Evolutionary conservation across 2,113 vertebrate genomes (phyloP).

Genomic region (Protobothrops flavoviridis): DNA sequence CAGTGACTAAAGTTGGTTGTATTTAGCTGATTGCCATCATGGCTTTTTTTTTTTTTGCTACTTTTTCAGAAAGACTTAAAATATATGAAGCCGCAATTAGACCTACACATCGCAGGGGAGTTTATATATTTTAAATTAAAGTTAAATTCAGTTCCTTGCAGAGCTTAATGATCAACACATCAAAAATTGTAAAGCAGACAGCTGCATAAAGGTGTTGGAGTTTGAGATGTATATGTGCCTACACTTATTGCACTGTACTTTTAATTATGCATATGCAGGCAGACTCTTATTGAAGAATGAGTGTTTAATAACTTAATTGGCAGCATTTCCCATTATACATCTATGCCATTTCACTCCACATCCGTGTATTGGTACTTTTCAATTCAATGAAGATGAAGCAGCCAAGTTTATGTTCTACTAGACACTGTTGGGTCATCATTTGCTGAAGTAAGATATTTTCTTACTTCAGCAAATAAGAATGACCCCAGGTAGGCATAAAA

Average conservation of each 20-base stretch:
- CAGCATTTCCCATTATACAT: neutral
- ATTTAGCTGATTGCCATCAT: neutral
- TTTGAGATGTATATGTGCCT: neutral
- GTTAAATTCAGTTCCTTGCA: neutral
- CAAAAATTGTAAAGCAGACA: neutral
- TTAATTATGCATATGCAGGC: neutral
- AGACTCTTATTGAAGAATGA: neutral
- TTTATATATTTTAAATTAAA: neutral
- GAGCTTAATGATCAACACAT: neutral
- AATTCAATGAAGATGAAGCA: neutral
- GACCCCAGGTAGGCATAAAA: too few species aligned
- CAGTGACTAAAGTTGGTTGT: neutral
- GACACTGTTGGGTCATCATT: neutral
- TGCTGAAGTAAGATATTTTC: too few species aligned
- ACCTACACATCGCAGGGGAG: neutral
- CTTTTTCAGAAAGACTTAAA: neutral
- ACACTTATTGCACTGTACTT: neutral
- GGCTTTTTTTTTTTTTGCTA: neutral
- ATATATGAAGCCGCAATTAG: neutral
- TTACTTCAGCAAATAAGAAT: neutral
- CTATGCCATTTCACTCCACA: neutral
- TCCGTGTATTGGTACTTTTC: neutral
- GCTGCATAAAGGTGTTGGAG: neutral
- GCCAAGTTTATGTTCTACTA: neutral
- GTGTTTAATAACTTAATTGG: neutral